phyloP scores from a whole-genome alignment of 2,797 vertebrate genomes.

The Diglossa cyanea region DNA sequence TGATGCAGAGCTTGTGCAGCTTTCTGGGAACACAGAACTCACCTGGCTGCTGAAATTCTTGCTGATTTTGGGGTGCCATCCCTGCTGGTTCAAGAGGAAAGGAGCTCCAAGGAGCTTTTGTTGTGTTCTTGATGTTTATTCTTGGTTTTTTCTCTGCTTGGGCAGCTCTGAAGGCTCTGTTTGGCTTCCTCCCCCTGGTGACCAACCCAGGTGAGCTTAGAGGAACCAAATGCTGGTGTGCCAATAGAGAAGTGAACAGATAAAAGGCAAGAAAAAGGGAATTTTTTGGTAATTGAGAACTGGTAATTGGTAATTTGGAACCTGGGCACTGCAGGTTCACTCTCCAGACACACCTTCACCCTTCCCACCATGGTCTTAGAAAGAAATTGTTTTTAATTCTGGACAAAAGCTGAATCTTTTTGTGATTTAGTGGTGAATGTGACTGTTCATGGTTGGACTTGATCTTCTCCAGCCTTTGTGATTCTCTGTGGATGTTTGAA shows the following conservation, averaged over 20 bases:
- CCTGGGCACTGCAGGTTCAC: background rate
- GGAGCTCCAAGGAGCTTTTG: background rate
- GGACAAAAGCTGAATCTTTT: background rate
- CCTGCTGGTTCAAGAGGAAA: background rate
- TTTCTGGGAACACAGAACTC: background rate
- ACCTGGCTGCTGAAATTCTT: rapidly evolving
- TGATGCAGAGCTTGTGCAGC: rapidly evolving
- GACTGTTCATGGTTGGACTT: background rate
- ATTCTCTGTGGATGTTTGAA: background rate
- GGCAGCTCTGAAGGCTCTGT: background rate
- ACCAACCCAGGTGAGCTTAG: background rate
- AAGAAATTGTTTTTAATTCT: background rate
- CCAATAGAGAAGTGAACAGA: background rate
- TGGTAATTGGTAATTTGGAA: background rate
- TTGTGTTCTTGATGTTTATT: rapidly evolving
- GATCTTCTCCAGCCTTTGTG: background rate
- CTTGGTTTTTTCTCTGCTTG: background rate
- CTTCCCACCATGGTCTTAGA: background rate
- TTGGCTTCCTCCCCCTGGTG: background rate
- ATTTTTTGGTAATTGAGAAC: background rate
- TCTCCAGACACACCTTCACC: background rate
- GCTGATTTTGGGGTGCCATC: background rate
- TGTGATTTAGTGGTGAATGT: background rate
- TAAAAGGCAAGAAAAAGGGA: background rate
- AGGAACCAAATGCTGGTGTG: background rate